Base-by-base conservation (phyloP, 1,140 invertebrate genomes). In the Megathymus violae region DNA sequence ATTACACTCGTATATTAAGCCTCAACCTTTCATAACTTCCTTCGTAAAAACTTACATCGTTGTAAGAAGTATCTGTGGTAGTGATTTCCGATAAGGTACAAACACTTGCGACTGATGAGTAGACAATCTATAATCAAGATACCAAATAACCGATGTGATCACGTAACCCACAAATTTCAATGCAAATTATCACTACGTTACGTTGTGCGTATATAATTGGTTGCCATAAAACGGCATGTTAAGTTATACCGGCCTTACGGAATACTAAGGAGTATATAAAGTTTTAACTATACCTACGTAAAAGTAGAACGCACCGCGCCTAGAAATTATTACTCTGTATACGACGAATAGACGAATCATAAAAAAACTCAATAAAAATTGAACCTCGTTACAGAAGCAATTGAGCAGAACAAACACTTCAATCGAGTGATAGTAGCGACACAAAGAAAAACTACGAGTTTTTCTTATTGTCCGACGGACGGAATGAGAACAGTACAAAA, bases 321-420 rank as follows among this genome's bases (percentile, higher is more conserved):
- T 34, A 65, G 66, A 63, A 47, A 58, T 62, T 36, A 51, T 31
- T 46, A 63, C 5, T 56, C 16, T 58, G 19, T 16, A 60, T n/a
- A n/a, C n/a, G n/a, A n/a, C 44, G 52, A 63, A 67, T 58, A 56
- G 13, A 44, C 15, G 3, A 63, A 50, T 44, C 61, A 68, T 73
- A 70, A 76, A 73, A n/a, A 72, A 71, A 48, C 46, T 70, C 51
- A 44, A 73, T 72, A 71, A 74, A 73, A 64, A 60, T 64, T 69
- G 64, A 70, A 72, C 69, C 66, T 69, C 66, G 75, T 78, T 74
- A 79, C 62, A 68, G 64, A 75, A 64, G 67, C 66, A 78, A 78
- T 80, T 74, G 80, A 69, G 62, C 69, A 75, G 69, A 76, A 80
- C 74, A 74, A 79, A 80, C 67, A 75, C 63, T 67, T 80, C 75